Conservation (phyloP, 1,140 invertebrate species). For the Neodiprion lecontei region DNA sequence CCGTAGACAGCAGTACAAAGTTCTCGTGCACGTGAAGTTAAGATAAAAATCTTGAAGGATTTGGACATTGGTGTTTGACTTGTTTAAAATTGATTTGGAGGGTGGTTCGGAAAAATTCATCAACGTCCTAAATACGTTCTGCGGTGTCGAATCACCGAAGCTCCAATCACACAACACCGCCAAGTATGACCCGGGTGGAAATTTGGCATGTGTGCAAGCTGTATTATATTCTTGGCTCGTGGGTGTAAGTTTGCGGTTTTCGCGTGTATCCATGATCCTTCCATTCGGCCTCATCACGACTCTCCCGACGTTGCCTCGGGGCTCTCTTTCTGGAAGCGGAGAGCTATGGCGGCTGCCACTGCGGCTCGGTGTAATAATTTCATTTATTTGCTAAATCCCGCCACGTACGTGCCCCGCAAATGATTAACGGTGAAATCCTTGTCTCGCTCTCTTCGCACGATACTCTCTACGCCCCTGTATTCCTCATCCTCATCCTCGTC, state of each 20-base stretch:
- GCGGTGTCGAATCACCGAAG: too few species aligned
- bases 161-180: too few species aligned
- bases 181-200: too few species aligned
- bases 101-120: too few species aligned
- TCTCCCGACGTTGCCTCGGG: neutral
- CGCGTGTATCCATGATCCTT: too few species aligned
- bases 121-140: too few species aligned
- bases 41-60: too few species aligned
- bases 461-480: neutral
- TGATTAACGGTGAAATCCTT: slow-evolving; percentile 29
- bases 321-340: neutral
- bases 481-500: neutral
- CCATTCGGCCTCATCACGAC: neutral
- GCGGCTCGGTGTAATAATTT: slow-evolving; percentile 34
- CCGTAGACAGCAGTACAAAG: too few species aligned
- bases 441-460: slow-evolving; percentile 11
- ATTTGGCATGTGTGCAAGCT: neutral
- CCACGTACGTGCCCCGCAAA: slow-evolving; percentile 37
- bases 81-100: too few species aligned
- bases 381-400: slow-evolving; percentile 42
- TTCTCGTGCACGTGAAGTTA: too few species aligned
- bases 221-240: neutral
- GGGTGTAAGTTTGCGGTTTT: neutral
- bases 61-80: too few species aligned
- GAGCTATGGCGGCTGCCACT: neutral